These are phyloP conservation scores for Athrips mouffetella DNA, from an alignment of 2,888 invertebrate species.

Conservation along the genomic window DNA sequence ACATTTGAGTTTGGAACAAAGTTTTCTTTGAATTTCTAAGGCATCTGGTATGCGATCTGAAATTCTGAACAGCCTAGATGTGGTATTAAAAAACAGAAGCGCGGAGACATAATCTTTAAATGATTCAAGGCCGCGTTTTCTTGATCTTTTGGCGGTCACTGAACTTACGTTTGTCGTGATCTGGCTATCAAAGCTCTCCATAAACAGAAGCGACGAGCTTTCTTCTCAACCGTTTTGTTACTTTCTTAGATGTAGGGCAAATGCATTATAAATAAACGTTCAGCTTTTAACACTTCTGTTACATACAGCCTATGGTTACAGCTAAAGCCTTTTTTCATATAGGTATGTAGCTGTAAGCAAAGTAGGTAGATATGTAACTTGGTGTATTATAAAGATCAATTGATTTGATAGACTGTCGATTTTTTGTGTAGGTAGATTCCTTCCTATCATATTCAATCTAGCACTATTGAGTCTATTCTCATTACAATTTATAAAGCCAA, in stretches of 20 bases:
- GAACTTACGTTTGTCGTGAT: slow-evolving; percentile 5
- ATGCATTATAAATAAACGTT: background rate
- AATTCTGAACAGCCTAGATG: background rate
- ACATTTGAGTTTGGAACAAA: slow-evolving; percentile 26
- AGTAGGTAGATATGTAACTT: too few species aligned
- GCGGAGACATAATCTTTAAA: background rate
- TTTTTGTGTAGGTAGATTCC: background rate
- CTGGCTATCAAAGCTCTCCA: background rate
- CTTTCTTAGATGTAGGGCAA: background rate
- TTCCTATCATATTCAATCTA: too few species aligned
- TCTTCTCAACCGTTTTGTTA: background rate
- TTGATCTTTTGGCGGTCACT: slow-evolving; percentile 11
- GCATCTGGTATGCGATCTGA: background rate
- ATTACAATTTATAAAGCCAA: too few species aligned
- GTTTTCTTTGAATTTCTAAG: slow-evolving; percentile 19
- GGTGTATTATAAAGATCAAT: background rate
- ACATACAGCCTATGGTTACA: too few species aligned
- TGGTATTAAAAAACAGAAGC: too few species aligned
- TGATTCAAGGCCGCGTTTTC: slow-evolving; percentile 1
- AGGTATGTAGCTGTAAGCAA: too few species aligned
- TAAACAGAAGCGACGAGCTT: background rate
- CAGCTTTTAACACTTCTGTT: too few species aligned
- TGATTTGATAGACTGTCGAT: background rate
- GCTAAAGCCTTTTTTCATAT: too few species aligned
- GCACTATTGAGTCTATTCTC: too few species aligned